Evolutionary conservation across 2,113 vertebrate genomes (phyloP).

Genomic region (Castor canadensis): DNA sequence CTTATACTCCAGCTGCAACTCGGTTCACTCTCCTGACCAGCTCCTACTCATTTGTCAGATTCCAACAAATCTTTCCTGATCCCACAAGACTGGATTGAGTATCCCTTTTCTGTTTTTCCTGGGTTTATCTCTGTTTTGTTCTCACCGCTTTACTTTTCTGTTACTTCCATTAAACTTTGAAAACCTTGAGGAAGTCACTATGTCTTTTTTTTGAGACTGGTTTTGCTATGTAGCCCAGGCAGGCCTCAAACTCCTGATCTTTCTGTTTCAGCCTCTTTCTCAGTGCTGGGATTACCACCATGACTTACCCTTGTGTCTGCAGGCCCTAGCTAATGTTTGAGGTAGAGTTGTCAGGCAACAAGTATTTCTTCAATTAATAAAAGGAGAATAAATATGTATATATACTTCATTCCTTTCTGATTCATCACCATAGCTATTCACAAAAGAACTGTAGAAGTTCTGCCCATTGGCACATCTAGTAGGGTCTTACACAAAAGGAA

Average conservation of each 20-base stretch:
- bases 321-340: conserved; percentile 12
- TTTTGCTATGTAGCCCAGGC: not conserved
- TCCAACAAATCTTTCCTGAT: not conserved
- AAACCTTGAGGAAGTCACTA: not conserved
- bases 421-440: not conserved
- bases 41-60: not conserved
- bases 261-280: not conserved
- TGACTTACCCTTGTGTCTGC: not conserved
- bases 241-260: not conserved
- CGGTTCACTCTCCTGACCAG: not conserved
- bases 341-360: not conserved
- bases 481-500: not conserved
- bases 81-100: not conserved
- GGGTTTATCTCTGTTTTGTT: not conserved
- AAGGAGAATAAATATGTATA: not conserved
- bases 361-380: not conserved
- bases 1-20: not conserved
- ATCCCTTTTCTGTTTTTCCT: not conserved
- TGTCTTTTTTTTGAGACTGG: not conserved
- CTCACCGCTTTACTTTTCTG: not conserved
- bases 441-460: not conserved
- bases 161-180: not conserved
- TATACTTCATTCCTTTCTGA: conserved; percentile 36
- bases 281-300: not conserved
- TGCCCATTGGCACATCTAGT: not conserved